phyloP scores from a whole-genome alignment of 2,888 invertebrate species.

The Podotricha telesiphe region DNA sequence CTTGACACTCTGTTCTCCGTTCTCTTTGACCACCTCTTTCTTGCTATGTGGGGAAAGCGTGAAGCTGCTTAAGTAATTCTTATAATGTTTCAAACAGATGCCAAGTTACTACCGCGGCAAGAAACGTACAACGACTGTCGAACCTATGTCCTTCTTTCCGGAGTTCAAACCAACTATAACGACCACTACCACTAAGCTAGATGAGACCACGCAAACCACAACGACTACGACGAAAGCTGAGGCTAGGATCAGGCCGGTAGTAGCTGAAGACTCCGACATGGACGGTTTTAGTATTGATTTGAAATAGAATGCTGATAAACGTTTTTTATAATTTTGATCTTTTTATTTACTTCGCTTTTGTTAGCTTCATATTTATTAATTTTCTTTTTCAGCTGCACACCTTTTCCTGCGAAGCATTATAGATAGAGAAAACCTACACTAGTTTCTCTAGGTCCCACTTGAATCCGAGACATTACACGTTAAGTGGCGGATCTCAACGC shows the following conservation, averaged over 20 bases:
- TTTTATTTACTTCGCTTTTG: too few relatives aligned
- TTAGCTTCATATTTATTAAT: too few relatives aligned
- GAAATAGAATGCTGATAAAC: constrained; percentile 31
- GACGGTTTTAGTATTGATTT: constrained; percentile 46
- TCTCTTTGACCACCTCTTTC: too few relatives aligned
- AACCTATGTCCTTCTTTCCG: constrained; percentile 35
- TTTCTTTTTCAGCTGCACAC: too few relatives aligned
- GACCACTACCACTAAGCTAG: neutral
- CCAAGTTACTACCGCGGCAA: constrained; percentile 58
- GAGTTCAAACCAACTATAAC: constrained; percentile 26
- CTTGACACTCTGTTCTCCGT: too few relatives aligned
- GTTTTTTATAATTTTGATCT: neutral
- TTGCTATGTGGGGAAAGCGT: too few relatives aligned
- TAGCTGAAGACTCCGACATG: constrained; percentile 38
- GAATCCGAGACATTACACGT: too few relatives aligned
- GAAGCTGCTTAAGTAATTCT: too few relatives aligned
- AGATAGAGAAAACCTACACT: too few relatives aligned
- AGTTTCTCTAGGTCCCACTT: too few relatives aligned
- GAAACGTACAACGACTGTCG: constrained; percentile 54
- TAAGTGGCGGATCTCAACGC: too few relatives aligned
- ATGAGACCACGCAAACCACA: neutral
- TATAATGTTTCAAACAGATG: constrained; percentile 54
- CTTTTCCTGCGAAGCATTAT: too few relatives aligned
- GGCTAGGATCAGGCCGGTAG: constrained; percentile 25
- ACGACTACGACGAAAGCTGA: constrained; percentile 15